Conservation (phyloP, 2,888 invertebrate genomes). For the Andrena bucephala region DNA sequence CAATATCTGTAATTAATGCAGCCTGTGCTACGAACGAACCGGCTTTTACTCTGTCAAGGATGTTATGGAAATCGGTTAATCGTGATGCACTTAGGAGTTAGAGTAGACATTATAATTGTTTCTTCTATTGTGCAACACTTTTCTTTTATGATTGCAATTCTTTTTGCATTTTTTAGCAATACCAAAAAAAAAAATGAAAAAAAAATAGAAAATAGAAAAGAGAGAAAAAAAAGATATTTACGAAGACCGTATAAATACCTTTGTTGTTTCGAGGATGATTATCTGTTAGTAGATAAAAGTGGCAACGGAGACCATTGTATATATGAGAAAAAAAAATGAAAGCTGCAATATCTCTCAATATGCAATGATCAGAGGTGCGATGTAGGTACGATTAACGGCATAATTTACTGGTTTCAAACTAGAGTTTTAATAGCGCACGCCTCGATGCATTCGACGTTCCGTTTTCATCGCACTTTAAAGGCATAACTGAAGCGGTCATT, state of each 20-base stretch:
- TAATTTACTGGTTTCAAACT: slow-evolving; percentile 16
- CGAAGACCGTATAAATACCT: slow-evolving; percentile 26
- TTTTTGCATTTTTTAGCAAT: slow-evolving; percentile 23
- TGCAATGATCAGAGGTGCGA: slow-evolving; percentile 11
- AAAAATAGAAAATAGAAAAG: slow-evolving; percentile 7
- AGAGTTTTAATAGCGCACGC: slow-evolving; percentile 3
- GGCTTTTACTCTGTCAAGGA: slow-evolving; percentile 35
- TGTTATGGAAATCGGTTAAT: slow-evolving; percentile 36
- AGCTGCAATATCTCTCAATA: slow-evolving; percentile 37
- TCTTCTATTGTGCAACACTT: slow-evolving; percentile 31
- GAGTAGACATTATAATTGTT: slow-evolving; percentile 45
- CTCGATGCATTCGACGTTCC: slow-evolving; percentile 5
- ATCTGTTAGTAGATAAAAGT: slow-evolving; percentile 23
- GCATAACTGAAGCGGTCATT: slow-evolving; percentile 29
- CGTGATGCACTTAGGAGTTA: slow-evolving; percentile 37
- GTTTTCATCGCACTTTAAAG: slow-evolving; percentile 68
- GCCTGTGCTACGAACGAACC: slow-evolving; percentile 25
- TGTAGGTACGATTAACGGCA: neutral
- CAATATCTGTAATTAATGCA: slow-evolving; percentile 39
- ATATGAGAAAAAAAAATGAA: slow-evolving; percentile 40
- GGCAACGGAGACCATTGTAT: slow-evolving; percentile 47
- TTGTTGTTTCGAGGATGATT: slow-evolving; percentile 40
- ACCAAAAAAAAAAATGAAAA: slow-evolving; percentile 17
- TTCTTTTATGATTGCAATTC: slow-evolving; percentile 41
- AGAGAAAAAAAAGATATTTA: slow-evolving; percentile 10